These are phyloP conservation scores for Nephrotoma appendiculata DNA, from an alignment of 2,888 invertebrate genomes.

Conservation along the genomic window DNA sequence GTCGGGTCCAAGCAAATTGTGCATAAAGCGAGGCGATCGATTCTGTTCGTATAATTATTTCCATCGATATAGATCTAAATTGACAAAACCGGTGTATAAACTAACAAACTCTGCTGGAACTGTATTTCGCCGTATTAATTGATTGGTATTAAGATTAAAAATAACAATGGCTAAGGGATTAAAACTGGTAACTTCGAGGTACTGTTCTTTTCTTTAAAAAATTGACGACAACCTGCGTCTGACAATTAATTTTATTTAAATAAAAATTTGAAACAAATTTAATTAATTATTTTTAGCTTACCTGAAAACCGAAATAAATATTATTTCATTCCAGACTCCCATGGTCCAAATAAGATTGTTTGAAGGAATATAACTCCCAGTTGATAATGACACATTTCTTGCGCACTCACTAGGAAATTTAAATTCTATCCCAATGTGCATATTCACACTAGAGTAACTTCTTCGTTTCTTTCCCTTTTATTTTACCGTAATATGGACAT, in stretches of 20 bases:
- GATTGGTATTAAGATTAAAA: constrained; percentile 62
- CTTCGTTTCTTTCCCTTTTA: no score
- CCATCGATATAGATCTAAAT: neutral
- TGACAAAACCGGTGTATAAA: neutral
- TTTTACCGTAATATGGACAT: no score
- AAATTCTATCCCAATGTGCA: no score
- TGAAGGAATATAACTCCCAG: no score
- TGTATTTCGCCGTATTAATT: constrained; percentile 49
- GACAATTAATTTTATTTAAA: neutral
- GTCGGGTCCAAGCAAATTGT: neutral
- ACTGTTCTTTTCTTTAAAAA: constrained; percentile 40
- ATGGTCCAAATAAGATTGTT: no score
- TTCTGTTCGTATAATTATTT: neutral
- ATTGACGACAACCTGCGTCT: constrained; percentile 53
- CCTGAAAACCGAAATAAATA: no score
- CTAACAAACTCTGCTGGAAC: constrained; percentile 38
- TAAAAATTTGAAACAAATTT: no score
- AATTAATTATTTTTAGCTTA: neutral
- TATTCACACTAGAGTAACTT: no score
- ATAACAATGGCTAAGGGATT: constrained; percentile 49
- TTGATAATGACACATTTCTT: no score
- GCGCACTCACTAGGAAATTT: no score
- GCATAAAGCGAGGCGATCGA: neutral
- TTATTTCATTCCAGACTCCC: no score
- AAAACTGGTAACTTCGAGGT: constrained; percentile 43